Base-by-base conservation (phyloP, 2,113 vertebrate species). In the Gorsachius goisagi region DNA sequence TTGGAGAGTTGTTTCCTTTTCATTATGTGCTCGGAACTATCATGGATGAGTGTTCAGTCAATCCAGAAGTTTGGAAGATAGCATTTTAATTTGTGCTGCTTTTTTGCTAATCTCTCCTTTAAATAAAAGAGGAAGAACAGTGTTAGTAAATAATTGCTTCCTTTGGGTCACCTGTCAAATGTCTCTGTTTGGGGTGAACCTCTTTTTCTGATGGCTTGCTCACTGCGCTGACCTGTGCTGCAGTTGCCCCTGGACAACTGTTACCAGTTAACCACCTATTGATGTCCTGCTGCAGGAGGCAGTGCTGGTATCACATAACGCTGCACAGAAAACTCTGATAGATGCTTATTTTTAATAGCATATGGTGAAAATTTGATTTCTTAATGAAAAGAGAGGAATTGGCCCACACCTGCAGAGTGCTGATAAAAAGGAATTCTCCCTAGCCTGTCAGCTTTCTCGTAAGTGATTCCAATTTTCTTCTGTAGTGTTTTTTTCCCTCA, bases 211-310 rank as follows among this genome's bases (percentile, higher is more conserved):
- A 14, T 2, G 33, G 50, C 58, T 92, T 60, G 47, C 60, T 77
- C 24, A 1, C 50, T 50, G 77, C 49, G 12, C 50, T n/a, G 14
- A 32, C 33, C 37, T 35, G 50, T 30, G 9, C 44, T 32, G 45
- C 27, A 41, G 41, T 15, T 5, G 0, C 20, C 32, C 19, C 14
- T 18, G 30, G 50, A 32, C 41, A 37, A 2, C 49, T 1, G 7
- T 23, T 41, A 26, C 28, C 52, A 12, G 33, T 16, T 32, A 21
- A 24, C 8, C 30, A 35, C 3, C 53, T 37, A 4, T 3, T 23
- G 18, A 22, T 37, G 32, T 35, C 52, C 17, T 1, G 1, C 41
- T 33, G 33, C 26, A 85, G 74, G 39, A 37, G 33, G 23, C 8
- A 8, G 35, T 9, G 9, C 11, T 68, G 26, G 8, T 33, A 15